These are phyloP conservation scores for Patiria miniata DNA, from an alignment of 35 echinoderm and acorn worm species.

Conservation along the genomic window DNA sequence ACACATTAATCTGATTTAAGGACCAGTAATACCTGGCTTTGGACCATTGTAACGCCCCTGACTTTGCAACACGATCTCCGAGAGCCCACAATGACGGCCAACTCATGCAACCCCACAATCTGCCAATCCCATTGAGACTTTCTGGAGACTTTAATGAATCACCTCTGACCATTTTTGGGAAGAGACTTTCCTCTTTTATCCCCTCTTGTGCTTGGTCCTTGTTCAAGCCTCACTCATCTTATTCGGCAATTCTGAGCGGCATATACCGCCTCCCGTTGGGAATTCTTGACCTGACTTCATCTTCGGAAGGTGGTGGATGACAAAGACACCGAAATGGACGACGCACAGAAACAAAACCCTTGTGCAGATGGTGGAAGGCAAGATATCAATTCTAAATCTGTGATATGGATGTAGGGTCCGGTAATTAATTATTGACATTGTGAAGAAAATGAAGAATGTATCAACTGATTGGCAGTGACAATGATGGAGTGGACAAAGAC, in stretches of 20 bases:
- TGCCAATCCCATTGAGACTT: neutral
- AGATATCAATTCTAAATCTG: neutral
- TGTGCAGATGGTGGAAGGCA: neutral
- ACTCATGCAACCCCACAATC: neutral
- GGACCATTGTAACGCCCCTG: neutral
- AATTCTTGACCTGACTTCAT: neutral
- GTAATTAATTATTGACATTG: slow-evolving; percentile 1
- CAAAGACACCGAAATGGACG: neutral
- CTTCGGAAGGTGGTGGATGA: neutral
- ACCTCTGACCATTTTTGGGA: neutral
- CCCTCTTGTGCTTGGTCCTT: neutral
- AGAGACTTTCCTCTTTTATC: neutral
- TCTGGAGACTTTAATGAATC: neutral
- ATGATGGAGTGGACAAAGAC: neutral
- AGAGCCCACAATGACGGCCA: neutral
- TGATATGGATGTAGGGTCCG: neutral
- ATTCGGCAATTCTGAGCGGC: neutral
- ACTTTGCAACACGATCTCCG: slow-evolving; percentile 3
- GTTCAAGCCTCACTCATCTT: neutral
- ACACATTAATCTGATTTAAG: slow-evolving; percentile 30
- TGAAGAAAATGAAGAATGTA: neutral
- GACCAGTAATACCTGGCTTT: neutral
- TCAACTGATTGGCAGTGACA: neutral
- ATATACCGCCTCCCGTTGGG: neutral
- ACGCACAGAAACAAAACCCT: neutral